Evolutionary conservation across 2,797 vertebrate species (phyloP), one percentile per base, ranked within the genome.

Genomic region (Poeciliopsis infans): DNA sequence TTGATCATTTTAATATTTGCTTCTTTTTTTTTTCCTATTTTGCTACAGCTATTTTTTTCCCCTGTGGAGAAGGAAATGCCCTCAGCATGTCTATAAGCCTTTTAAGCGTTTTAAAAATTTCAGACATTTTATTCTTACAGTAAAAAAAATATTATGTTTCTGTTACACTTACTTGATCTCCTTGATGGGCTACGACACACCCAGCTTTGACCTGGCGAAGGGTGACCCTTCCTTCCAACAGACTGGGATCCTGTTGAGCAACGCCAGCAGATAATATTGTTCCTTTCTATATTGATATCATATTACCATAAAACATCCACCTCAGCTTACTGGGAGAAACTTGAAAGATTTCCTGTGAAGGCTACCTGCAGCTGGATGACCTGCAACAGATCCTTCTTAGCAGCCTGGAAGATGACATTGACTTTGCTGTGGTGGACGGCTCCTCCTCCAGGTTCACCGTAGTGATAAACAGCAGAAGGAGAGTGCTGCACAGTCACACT

Each of bases 171-270:
- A 98, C 98, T 97, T 99, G 98, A 85, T 99, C 98, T 59, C 98
- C 98, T 81, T 99, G 97, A 74, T 93, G 95, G 0, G 96, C 97
- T 20, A 99, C 95, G 61, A 97, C 88, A 0, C 96, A 95, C 71
- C 97, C 97, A 1, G 97, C 96, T 74, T 97, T 97, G 36, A 97
- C 97, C 4, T 98, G 97, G 3, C 97, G 97, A 76, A 99, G 93
- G 0, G 94, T 96, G 87, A 98, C 97, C 81, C 96, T 96, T 39
- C 96, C 97, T 0, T 98, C 96, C 87, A 99, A 51, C 79, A 98
- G 81, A 0, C 78, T 93, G 41, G 96, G 92, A 47, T 98, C 94
- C 98, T 99, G 82, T 2, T 51, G 33, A 70, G 45, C 43, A 46
- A 70, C 25, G 15, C 79, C 73, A 49, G 8, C 20, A 69, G 20